Percentiles rank a stretch among this genome's conserved stretches.
These are phyloP conservation scores for Zoanthus sansibaricus DNA, from an alignment of 92 coral and sea anemone genomes.

Conservation along the genomic window DNA sequence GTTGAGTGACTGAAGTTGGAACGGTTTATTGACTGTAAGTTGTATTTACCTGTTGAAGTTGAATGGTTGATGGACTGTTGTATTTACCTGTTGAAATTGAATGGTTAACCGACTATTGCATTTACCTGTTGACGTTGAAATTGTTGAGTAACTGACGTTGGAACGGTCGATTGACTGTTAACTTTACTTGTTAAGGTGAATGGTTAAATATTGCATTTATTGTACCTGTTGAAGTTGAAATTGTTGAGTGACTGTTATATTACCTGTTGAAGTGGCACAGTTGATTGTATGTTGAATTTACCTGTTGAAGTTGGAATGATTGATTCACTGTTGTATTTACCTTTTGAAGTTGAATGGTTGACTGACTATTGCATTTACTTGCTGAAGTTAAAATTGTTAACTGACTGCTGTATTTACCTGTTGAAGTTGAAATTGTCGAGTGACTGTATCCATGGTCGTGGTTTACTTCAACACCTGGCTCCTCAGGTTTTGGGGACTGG, in stretches of 20 bases:
- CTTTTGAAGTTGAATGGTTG: too few species aligned
- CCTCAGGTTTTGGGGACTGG: neutral
- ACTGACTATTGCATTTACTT: too few species aligned
- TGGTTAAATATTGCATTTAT: neutral
- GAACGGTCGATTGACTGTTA: too few species aligned
- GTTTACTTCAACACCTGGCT: conserved; percentile 31
- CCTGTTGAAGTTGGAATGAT: too few species aligned
- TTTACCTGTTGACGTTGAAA: conserved; percentile 20
- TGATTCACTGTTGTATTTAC: too few species aligned
- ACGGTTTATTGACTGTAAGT: neutral
- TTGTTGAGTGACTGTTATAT: conserved; percentile 13
- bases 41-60: too few species aligned
- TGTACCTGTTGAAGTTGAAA: conserved; percentile 25
- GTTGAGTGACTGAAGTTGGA: neutral
- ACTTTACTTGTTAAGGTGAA: too few species aligned
- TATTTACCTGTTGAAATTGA: too few species aligned
- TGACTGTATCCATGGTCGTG: conserved; percentile 57
- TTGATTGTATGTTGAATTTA: too few species aligned
- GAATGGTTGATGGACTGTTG: too few species aligned
- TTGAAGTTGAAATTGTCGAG: conserved; percentile 2
- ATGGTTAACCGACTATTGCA: neutral
- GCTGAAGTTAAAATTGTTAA: neutral
- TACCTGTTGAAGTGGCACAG: too few species aligned
- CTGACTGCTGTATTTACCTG: neutral
- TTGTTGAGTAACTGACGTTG: neutral